Conservation (phyloP, 2,797 vertebrate genomes). For the Chelmon rostratus region DNA sequence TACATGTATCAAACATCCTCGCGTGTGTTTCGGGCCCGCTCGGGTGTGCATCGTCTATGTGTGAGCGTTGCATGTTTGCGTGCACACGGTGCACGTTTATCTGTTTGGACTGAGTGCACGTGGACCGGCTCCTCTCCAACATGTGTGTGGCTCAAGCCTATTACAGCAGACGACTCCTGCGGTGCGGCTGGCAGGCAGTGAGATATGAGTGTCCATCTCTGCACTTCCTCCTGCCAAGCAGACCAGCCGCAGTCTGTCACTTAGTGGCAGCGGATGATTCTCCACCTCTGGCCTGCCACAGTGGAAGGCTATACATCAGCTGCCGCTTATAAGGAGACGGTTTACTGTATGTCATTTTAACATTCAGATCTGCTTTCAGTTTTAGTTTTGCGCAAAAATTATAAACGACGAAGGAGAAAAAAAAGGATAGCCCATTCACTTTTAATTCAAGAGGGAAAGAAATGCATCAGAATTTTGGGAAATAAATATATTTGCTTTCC, state of each 20-base stretch:
- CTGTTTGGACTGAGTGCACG: slow-evolving; percentile 22
- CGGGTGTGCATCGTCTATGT: background rate
- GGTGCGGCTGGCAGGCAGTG: slow-evolving; percentile 64
- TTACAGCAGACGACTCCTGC: slow-evolving; percentile 69
- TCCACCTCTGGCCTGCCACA: slow-evolving; percentile 38
- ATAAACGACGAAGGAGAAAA: background rate
- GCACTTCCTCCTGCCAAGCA: slow-evolving; percentile 58
- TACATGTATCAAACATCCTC: slow-evolving; percentile 13
- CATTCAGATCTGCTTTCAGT: slow-evolving; percentile 24
- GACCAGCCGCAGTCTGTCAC: slow-evolving; percentile 68
- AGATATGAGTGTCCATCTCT: slow-evolving; percentile 66
- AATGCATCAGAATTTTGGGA: no score
- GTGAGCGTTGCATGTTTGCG: slow-evolving; percentile 26
- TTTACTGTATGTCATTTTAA: slow-evolving; percentile 7
- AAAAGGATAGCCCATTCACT: no score
- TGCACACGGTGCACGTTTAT: background rate
- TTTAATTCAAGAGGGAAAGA: no score
- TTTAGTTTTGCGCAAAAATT: background rate
- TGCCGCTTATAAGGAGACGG: slow-evolving; percentile 19
- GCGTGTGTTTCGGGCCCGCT: background rate
- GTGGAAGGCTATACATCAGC: slow-evolving; percentile 10
- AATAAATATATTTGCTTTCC: no score
- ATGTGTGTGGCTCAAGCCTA: slow-evolving; percentile 59
- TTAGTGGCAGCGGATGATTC: slow-evolving; percentile 56
- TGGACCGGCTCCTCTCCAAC: slow-evolving; percentile 38